Conservation (phyloP, 2,113 vertebrate species). For the Athene cunicularia region DNA sequence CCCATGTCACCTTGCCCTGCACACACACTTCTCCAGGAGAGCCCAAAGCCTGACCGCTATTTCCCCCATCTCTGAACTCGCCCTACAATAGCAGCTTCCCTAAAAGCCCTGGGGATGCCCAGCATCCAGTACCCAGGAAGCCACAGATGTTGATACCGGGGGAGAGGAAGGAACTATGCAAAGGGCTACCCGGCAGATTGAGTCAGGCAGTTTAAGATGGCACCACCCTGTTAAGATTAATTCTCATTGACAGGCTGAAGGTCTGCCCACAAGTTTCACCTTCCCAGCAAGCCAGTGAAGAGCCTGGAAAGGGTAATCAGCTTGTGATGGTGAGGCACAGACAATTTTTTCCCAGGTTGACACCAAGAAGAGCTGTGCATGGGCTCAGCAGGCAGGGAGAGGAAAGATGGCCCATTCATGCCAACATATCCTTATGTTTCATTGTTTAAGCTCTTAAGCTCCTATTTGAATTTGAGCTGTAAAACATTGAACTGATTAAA, state of each 20-base stretch:
- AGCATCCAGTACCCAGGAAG: background rate
- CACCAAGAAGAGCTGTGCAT: background rate
- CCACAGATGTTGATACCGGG: fast-evolving
- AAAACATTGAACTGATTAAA: constrained; percentile 32
- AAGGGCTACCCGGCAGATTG: background rate
- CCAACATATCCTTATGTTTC: constrained; percentile 1
- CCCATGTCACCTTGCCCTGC: fast-evolving
- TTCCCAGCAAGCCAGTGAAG: background rate
- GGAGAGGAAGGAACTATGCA: background rate
- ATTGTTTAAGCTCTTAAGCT: constrained; percentile 54
- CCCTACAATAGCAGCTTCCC: background rate
- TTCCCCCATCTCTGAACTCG: fast-evolving
- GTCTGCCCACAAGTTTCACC: fast-evolving
- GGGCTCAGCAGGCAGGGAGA: background rate
- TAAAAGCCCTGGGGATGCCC: background rate
- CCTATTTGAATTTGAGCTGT: constrained; percentile 46
- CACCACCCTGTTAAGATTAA: background rate
- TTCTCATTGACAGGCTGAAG: background rate
- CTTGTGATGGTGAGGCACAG: background rate
- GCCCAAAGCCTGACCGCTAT: background rate
- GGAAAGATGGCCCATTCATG: background rate
- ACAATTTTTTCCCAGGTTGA: background rate
- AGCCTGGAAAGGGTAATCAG: background rate
- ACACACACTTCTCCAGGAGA: background rate
- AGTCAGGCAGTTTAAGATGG: background rate